Evolutionary conservation across 2,888 invertebrate species (phyloP), one percentile per base, ranked within the genome.

Genomic region (Phasia obesa): DNA sequence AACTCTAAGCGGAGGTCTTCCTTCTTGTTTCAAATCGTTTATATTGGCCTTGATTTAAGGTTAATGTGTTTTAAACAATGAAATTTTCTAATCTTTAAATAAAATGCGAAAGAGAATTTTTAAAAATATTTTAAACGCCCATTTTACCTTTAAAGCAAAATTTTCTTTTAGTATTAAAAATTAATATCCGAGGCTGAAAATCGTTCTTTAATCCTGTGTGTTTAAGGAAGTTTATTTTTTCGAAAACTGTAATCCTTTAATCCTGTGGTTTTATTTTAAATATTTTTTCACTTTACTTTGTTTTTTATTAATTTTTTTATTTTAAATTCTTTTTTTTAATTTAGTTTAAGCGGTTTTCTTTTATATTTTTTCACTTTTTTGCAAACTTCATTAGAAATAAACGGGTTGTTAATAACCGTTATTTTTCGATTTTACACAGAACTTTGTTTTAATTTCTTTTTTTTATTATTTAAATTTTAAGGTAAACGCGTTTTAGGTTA

Each of bases 171-270:
- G 44, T 47, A 17, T 17, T 6, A 47, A 47, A 47, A 47, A 47
- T 47, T 31, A 47, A 57, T 44, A 57, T 57, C 57, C 57, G 15
- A 23, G n/a, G 7, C 11, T 19, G 19, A 17, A 44, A 0, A 13
- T 3, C 17, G 19, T 47, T 47, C 17, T 47, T 15, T 62, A 47
- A 27, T 3, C 2, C 25, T 7, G 23, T 19, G 44, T 4, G 23
- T 44, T 23, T 13, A 27, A 27, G 44, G 19, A 27, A 23, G 25
- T 65, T 51, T 49, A 15, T 4, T 65, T 51, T 49, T 21, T 4
- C 1, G 11, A 51, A 17, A 55, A 19, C 3, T 42, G 17, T 75
- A 75, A 75, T 75, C 74, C 74, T 57, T 57, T 75, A 57, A 75
- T 75, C 74, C 74, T 47, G 42, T 62, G 21, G 25, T 11, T 17